phyloP scores from a whole-genome alignment of 2,113 vertebrate species.

The Clarias macrocephalus region DNA sequence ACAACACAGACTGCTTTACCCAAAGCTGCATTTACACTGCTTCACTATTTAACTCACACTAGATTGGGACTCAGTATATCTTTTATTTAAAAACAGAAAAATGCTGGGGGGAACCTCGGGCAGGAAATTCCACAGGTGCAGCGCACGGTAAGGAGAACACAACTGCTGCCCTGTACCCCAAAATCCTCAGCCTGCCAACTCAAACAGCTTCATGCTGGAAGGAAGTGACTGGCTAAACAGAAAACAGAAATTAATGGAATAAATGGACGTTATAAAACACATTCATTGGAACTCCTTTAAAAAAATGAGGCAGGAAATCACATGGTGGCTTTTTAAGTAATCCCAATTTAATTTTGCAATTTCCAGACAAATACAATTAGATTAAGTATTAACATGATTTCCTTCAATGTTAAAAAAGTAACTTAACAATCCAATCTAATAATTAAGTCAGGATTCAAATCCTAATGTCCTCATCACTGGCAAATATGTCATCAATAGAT shows the following conservation, averaged over 20 bases:
- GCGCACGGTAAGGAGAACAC: constrained; percentile 72
- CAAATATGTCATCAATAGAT: background rate
- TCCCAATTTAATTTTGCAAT: background rate
- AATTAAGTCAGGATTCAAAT: background rate
- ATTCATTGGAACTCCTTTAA: background rate
- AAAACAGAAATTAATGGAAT: constrained; percentile 77
- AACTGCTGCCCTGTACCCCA: constrained; percentile 78
- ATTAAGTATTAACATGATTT: background rate
- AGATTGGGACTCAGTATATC: constrained; percentile 28
- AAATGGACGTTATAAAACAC: constrained; percentile 60
- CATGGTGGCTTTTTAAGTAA: background rate
- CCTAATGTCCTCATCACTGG: background rate
- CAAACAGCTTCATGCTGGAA: constrained; percentile 80
- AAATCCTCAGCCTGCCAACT: constrained; percentile 76
- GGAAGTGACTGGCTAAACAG: constrained; percentile 82
- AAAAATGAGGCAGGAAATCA: background rate
- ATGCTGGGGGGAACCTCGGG: constrained; percentile 73
- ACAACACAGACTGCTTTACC: background rate
- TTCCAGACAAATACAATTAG: background rate
- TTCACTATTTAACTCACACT: constrained; percentile 45
- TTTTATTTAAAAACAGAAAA: constrained; percentile 42
- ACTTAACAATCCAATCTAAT: background rate
- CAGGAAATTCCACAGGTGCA: constrained; percentile 76
- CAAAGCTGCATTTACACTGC: background rate
- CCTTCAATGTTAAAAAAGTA: background rate